Evolutionary conservation across 2,797 vertebrate genomes (phyloP).

Genomic region (Myoxocephalus aenaeus): DNA sequence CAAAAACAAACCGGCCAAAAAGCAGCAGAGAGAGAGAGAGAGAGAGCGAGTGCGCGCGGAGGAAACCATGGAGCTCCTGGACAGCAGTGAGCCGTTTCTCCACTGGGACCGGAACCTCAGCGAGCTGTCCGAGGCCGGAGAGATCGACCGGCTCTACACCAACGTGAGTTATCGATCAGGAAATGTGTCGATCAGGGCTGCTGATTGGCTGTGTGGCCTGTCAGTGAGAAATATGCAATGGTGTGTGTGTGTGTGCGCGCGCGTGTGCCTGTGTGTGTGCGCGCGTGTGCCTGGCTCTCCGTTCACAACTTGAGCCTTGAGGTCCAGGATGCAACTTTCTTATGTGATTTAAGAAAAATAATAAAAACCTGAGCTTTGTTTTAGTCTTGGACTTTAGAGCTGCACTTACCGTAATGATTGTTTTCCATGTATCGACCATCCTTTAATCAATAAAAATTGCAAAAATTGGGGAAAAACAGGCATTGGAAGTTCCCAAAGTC

Average conservation of each 20-base stretch:
- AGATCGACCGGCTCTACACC: constrained; percentile 89
- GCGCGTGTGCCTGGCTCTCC: constrained; percentile 70
- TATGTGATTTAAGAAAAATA: not conserved
- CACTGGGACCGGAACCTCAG: constrained; percentile 97
- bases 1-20: not conserved
- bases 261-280: constrained; percentile 41
- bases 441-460: too few relatives aligned
- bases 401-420: too few relatives aligned
- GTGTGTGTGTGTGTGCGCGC: constrained; percentile 18
- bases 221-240: not conserved
- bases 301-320: constrained; percentile 61
- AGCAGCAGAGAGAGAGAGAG: not conserved
- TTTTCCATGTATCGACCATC: not conserved
- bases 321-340: constrained; percentile 66
- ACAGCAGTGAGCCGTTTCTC: constrained; percentile 87
- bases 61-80: constrained; percentile 91
- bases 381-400: not conserved
- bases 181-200: not conserved
- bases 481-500: too few relatives aligned
- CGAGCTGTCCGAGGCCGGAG: constrained; percentile 92
- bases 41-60: not conserved
- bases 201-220: not conserved
- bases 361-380: not conserved
- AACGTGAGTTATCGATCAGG: constrained; percentile 86
- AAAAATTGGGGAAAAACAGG: not conserved